Evolutionary conservation across 2,888 invertebrate species (phyloP), one percentile per base, ranked within the genome.

Genomic region (Anoplius nigerrimus): DNA sequence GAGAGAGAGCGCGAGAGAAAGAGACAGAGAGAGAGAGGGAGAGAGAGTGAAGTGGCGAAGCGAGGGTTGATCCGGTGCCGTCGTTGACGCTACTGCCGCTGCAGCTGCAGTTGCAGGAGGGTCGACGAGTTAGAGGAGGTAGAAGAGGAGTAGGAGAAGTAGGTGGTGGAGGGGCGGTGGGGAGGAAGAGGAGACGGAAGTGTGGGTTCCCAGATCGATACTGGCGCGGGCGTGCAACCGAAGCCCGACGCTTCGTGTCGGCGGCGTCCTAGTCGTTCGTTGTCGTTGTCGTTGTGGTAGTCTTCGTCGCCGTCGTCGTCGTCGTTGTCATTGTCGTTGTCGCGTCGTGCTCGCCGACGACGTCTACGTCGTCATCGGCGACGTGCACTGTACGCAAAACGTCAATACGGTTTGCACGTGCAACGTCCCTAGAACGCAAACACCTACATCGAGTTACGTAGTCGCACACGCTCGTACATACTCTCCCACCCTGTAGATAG

Each of bases 151-250:
- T 72, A 69, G 72, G 59, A 77, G 71, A 56, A 64, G 68, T 75
- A 69, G 72, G 69, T 62, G 57, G 71, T 72, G 67, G 34, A 11
- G 11, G 34, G 34, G 34, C 34, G 11, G 74, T 66, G 78, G 80
- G 74, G 79, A 76, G 79, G 77, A 82, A 83, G 82, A 82, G 80
- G 80, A 80, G 75, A 79, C 76, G 80, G 76, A 82, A 83, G 82
- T 83, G 81, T 85, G 82, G 81, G 82, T 80, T 81, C 72, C 76
- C 80, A 81, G 87, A 87, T 87, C 86, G 87, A 86, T 87, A 87
- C 74, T 77, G 78, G 80, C 75, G 73, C 80, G 84, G 82, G 82
- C 83, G 84, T 86, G 85, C 86, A 84, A 80, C 86, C 82, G 81
- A 84, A 81, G 86, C 82, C 81, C 75, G 34, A 27, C 34, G 72